Percentiles rank a stretch among this genome's conserved stretches.
phyloP scores from a whole-genome alignment of 2,888 invertebrate genomes.

The Euplagia quadripunctaria region DNA sequence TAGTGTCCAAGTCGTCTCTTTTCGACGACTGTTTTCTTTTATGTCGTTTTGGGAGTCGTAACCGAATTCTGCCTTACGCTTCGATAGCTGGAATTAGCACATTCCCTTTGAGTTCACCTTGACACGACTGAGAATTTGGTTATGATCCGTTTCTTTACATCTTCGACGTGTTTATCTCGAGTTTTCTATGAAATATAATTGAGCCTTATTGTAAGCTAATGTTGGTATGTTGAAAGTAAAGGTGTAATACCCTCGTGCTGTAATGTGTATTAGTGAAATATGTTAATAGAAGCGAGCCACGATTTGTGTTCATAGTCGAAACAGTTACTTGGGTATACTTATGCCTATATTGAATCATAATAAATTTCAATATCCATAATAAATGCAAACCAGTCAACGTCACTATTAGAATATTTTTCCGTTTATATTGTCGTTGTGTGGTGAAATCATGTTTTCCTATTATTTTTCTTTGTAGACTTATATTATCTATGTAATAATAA shows the following conservation, averaged over 20 bases:
- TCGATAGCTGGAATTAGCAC: slow-evolving; percentile 53
- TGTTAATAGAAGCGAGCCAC: slow-evolving; percentile 80
- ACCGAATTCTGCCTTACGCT: slow-evolving; percentile 63
- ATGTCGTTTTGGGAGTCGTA: slow-evolving; percentile 55
- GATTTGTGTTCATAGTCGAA: slow-evolving; percentile 85
- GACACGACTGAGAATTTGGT: slow-evolving; percentile 65
- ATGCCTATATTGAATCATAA: slow-evolving; percentile 73
- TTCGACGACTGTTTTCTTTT: slow-evolving; percentile 60
- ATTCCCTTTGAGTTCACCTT: slow-evolving; percentile 59
- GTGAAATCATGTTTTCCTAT: slow-evolving; percentile 76
- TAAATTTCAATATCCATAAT: slow-evolving; percentile 78
- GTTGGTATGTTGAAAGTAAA: slow-evolving; percentile 71
- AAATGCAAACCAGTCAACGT: slow-evolving; percentile 67
- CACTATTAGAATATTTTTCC: slow-evolving; percentile 64
- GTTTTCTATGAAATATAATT: slow-evolving; percentile 68
- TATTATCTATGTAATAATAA: slow-evolving; percentile 73
- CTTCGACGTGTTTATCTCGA: slow-evolving; percentile 66
- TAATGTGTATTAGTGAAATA: slow-evolving; percentile 77
- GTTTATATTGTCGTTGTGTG: slow-evolving; percentile 75
- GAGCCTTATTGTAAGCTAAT: slow-evolving; percentile 72
- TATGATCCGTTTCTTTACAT: slow-evolving; percentile 61
- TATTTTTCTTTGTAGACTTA: slow-evolving; percentile 71
- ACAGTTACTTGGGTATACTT: slow-evolving; percentile 76
- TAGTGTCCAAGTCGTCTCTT: slow-evolving; percentile 64
- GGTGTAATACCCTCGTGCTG: slow-evolving; percentile 73